Evolutionary conservation across 2,888 invertebrate genomes (phyloP).

Genomic region (Prenolepis imparis): DNA sequence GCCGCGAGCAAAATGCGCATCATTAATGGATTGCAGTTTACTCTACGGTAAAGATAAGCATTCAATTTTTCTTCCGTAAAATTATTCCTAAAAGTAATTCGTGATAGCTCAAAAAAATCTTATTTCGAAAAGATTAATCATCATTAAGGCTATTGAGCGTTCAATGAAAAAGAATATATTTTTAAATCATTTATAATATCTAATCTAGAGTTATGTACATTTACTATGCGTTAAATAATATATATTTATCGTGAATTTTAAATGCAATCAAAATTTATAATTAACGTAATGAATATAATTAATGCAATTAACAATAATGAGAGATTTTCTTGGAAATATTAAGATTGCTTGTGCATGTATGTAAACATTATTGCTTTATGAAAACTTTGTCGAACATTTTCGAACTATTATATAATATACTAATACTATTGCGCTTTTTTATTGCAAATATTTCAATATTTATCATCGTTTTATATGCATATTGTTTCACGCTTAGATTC

Average conservation of each 20-base stretch:
- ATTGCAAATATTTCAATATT: constrained; percentile 27
- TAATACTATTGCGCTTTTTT: constrained; percentile 11
- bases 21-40: constrained; percentile 66
- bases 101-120: background rate
- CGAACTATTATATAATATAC: background rate
- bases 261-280: constrained; percentile 1
- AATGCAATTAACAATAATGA: background rate
- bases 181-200: background rate
- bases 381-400: background rate
- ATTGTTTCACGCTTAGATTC: constrained; percentile 19
- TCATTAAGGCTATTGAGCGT: background rate
- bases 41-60: constrained; percentile 37
- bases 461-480: constrained; percentile 29
- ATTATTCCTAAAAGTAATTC: constrained; percentile 34
- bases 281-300: background rate
- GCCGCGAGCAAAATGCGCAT: constrained; percentile 63
- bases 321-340: background rate
- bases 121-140: background rate
- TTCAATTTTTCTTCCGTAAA: constrained; percentile 24
- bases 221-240: background rate
- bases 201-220: background rate
- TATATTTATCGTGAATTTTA: background rate
- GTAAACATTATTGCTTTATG: background rate
- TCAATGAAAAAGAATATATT: background rate
- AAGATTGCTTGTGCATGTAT: background rate